These are phyloP conservation scores for Ctenodactylus gundi DNA, from an alignment of 2,113 vertebrate species.

Conservation along the genomic window DNA sequence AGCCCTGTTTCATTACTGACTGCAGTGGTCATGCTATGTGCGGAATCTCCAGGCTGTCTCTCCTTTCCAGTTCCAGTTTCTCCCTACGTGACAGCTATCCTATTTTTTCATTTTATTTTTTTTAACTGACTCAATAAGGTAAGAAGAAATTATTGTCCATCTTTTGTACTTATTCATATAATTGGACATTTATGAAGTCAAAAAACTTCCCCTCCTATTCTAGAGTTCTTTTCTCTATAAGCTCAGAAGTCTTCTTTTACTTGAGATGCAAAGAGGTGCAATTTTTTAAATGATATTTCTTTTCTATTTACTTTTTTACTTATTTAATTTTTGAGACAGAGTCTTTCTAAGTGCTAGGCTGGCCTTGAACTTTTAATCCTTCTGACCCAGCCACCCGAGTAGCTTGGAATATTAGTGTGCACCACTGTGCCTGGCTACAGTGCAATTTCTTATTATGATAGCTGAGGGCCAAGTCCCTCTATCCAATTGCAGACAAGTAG, in stretches of 20 bases:
- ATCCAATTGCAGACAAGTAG: neutral
- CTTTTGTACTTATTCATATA: neutral
- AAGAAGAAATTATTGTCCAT: neutral
- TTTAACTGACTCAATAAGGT: neutral
- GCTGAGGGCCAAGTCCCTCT: neutral
- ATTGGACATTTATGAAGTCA: neutral
- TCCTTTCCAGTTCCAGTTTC: rapidly evolving
- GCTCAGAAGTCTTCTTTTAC: neutral
- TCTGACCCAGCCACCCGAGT: neutral
- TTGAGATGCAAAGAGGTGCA: neutral
- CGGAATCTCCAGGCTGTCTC: neutral
- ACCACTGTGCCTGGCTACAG: neutral
- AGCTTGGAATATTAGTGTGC: neutral
- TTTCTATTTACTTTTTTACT: neutral
- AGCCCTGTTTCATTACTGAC: neutral
- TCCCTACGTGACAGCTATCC: neutral
- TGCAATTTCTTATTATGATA: neutral
- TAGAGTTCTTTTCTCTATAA: neutral
- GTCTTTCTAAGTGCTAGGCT: neutral
- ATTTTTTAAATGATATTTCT: neutral
- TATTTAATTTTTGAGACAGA: neutral
- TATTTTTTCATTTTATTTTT: neutral
- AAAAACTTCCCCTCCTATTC: neutral
- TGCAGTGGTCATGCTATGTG: neutral
- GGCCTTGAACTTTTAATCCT: neutral